phyloP scores from a whole-genome alignment of 2,113 vertebrate species.

The Ciconia boyciana region DNA sequence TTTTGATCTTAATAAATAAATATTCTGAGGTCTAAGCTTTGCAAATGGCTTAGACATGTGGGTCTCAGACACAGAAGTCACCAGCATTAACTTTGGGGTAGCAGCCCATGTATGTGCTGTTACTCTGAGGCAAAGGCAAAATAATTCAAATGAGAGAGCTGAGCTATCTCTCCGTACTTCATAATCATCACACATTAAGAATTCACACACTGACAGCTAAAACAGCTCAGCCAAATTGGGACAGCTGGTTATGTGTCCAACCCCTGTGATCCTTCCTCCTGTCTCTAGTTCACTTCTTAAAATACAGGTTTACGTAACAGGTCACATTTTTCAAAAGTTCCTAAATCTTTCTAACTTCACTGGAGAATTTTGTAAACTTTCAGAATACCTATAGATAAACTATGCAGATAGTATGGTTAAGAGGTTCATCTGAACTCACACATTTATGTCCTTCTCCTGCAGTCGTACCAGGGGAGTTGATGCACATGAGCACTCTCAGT shows the following conservation, averaged over 20 bases:
- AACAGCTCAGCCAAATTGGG: constrained; percentile 54
- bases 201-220: constrained; percentile 60
- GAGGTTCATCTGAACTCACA: background rate
- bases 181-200: constrained; percentile 31
- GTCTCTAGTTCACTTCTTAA: constrained; percentile 51
- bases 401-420: background rate
- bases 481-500: background rate
- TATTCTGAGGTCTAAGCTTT: background rate
- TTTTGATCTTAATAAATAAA: background rate
- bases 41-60: background rate
- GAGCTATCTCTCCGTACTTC: background rate
- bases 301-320: constrained; percentile 48
- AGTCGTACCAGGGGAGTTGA: background rate
- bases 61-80: background rate
- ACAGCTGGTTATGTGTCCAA: constrained; percentile 57
- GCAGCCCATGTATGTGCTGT: background rate
- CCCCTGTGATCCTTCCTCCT: constrained; percentile 59
- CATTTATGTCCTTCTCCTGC: background rate
- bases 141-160: background rate
- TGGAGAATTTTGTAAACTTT: background rate
- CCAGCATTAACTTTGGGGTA: background rate
- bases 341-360: background rate
- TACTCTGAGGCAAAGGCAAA: background rate
- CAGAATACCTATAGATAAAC: background rate
- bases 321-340: constrained; percentile 10